Evolutionary conservation across 2,888 invertebrate genomes (phyloP).

Genomic region (Leptinotarsa juncta): DNA sequence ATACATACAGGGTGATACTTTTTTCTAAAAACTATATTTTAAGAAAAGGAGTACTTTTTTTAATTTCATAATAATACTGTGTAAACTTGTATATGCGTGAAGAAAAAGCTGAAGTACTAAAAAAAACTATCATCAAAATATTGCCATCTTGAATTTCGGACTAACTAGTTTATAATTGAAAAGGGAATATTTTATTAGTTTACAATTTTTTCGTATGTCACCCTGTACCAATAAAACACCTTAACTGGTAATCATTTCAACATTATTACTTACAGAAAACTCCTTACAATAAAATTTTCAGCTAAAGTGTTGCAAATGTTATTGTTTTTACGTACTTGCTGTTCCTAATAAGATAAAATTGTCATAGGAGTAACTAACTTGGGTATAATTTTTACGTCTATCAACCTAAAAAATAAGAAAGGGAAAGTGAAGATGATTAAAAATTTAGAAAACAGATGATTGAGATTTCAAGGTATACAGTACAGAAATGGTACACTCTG

Average conservation of each 20-base stretch:
- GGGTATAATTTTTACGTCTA: not conserved
- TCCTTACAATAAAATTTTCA: slow-evolving; percentile 33
- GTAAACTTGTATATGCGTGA: too few relatives aligned
- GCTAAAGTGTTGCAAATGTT: slow-evolving; percentile 35
- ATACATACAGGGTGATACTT: slow-evolving; percentile 32
- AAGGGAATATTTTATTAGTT: not conserved
- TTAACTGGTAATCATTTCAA: slow-evolving; percentile 39
- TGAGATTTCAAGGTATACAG: too few relatives aligned
- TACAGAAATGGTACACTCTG: too few relatives aligned
- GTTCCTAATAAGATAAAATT: slow-evolving; percentile 31
- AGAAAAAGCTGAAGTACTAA: too few relatives aligned
- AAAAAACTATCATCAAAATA: too few relatives aligned
- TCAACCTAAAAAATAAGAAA: not conserved
- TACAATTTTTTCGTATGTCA: slow-evolving; percentile 14
- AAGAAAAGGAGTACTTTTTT: too few relatives aligned
- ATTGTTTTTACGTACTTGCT: slow-evolving; percentile 31
- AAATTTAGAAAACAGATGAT: too few relatives aligned
- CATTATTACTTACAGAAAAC: slow-evolving; percentile 40
- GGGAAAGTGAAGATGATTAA: too few relatives aligned
- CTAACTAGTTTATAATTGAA: not conserved
- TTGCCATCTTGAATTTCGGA: too few relatives aligned
- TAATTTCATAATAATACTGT: too few relatives aligned
- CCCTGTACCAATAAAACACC: slow-evolving; percentile 40
- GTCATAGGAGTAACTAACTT: not conserved
- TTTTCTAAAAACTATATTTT: too few relatives aligned